A percentile compares a stretch with the other conserved stretches of the same genome.
Evolutionary conservation across 2,113 vertebrate genomes (phyloP).

Genomic region (Thinocorus orbignyianus): DNA sequence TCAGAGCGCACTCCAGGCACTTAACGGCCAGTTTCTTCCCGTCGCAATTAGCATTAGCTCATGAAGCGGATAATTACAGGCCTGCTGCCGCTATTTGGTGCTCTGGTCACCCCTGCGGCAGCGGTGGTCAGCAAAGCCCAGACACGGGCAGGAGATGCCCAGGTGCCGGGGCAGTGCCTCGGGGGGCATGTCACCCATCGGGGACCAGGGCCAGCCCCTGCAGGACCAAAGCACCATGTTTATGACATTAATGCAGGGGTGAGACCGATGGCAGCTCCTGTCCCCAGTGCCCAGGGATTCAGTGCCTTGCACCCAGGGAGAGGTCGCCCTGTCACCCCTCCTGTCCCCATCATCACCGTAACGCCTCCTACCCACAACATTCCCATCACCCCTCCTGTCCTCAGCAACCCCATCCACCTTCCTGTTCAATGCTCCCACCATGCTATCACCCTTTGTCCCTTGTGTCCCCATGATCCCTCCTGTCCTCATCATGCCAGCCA

Average conservation of each 20-base stretch:
- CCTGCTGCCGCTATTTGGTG: background rate
- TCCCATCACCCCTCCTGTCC: background rate
- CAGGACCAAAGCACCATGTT: accelerated
- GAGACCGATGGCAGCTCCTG: background rate
- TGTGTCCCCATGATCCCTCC: background rate
- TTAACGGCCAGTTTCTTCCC: background rate
- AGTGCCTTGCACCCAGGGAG: background rate
- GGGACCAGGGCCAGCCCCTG: background rate
- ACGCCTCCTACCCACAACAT: background rate
- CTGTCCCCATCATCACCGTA: background rate
- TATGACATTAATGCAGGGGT: background rate
- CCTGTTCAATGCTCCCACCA: background rate
- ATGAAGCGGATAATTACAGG: background rate
- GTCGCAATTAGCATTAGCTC: background rate
- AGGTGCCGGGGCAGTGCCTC: accelerated
- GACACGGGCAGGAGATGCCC: background rate
- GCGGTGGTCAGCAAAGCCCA: background rate
- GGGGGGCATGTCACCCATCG: accelerated
- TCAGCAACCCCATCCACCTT: background rate
- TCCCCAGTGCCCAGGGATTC: background rate
- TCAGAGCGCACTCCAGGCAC: background rate
- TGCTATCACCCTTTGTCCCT: background rate
- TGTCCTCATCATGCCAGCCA: background rate
- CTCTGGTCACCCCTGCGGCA: background rate
- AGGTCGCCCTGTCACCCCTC: background rate